Conservation (phyloP, 2,888 invertebrate genomes). For the Leptopilina syphax region DNA sequence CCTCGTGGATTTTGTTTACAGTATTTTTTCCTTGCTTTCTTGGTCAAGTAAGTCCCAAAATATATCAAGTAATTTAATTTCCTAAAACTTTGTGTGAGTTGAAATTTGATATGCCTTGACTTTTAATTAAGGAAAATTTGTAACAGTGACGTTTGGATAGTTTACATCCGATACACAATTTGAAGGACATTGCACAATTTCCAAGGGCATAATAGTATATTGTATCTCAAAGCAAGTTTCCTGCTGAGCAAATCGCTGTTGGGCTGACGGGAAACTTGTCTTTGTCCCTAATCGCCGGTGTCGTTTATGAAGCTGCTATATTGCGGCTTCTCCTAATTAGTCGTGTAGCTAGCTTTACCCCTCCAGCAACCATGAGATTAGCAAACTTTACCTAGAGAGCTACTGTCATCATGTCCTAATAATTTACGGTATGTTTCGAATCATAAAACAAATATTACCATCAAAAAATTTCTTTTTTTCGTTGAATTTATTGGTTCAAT, state of each 20-base stretch:
- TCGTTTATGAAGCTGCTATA: constrained; percentile 29
- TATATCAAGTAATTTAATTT: no score
- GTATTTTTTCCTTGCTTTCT: background rate
- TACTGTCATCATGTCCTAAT: background rate
- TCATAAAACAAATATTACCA: no score
- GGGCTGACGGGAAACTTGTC: constrained; percentile 28
- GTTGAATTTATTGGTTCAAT: no score
- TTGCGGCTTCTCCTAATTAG: constrained; percentile 54
- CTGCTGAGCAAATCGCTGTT: constrained; percentile 16
- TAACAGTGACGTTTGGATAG: background rate
- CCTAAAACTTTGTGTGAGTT: no score
- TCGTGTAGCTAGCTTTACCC: constrained; percentile 42
- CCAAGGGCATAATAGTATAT: background rate
- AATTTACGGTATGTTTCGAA: no score
- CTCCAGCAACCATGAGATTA: constrained; percentile 53
- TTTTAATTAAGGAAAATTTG: background rate
- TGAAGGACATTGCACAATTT: constrained; percentile 13
- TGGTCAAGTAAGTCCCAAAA: no score
- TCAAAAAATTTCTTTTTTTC: no score
- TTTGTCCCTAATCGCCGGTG: constrained; percentile 36
- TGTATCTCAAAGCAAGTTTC: constrained; percentile 27
- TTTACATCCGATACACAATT: background rate
- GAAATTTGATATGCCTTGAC: background rate
- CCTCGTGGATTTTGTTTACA: constrained; percentile 58
- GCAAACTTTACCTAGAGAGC: constrained; percentile 46